Evolutionary conservation across 2,888 invertebrate species (phyloP).

Genomic region (Mesoligia furuncula): DNA sequence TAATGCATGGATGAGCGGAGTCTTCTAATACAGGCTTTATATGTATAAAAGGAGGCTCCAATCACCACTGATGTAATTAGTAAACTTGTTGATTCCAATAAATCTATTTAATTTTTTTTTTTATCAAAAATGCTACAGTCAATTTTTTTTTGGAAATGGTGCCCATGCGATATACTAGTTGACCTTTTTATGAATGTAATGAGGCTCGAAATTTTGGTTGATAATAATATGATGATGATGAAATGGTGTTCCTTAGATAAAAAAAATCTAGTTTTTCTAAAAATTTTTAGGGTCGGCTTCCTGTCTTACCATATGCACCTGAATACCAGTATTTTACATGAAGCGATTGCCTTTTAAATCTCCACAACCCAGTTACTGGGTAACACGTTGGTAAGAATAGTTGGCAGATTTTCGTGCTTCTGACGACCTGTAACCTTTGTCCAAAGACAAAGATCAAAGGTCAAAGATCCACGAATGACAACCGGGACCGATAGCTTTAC

Average conservation of each 20-base stretch:
- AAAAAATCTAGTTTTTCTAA: neutral
- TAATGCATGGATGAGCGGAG: too few relatives aligned
- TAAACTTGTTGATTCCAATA: too few relatives aligned
- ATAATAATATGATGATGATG: neutral
- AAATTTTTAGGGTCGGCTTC: neutral
- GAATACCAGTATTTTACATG: neutral
- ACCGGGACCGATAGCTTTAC: neutral
- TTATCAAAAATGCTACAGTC: too few relatives aligned
- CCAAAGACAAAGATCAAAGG: too few relatives aligned
- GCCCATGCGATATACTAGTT: too few relatives aligned
- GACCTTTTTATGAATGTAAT: neutral
- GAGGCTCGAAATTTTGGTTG: neutral
- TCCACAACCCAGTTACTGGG: neutral
- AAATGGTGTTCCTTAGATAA: neutral
- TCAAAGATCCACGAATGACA: neutral
- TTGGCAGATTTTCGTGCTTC: neutral
- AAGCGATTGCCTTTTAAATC: neutral
- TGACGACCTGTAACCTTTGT: neutral
- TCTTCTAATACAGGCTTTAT: too few relatives aligned
- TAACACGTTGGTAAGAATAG: neutral
- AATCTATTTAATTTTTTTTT: too few relatives aligned
- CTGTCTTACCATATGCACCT: neutral
- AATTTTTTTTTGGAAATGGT: too few relatives aligned
- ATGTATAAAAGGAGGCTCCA: too few relatives aligned
- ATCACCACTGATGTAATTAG: too few relatives aligned